phyloP scores from a whole-genome alignment of 2,888 invertebrate species.

The Drosophila testacea region DNA sequence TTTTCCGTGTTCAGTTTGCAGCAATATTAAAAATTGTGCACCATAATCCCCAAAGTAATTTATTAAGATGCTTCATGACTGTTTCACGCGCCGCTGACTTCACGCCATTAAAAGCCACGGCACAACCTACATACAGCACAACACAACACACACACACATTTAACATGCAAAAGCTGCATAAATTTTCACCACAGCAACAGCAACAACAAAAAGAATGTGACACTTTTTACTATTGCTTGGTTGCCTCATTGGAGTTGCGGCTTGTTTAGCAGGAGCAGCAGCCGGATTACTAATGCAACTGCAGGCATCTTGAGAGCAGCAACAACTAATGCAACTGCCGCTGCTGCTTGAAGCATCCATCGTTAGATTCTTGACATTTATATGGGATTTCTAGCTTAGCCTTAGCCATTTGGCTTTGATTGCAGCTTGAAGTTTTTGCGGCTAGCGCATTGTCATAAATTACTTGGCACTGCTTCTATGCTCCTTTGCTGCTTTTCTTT shows the following conservation, averaged over 20 bases:
- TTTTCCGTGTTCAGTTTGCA: slow-evolving; percentile 52
- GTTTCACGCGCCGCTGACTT: slow-evolving; percentile 83
- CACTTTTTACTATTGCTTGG: slow-evolving; percentile 43
- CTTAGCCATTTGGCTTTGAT: slow-evolving; percentile 76
- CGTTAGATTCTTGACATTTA: slow-evolving; percentile 76
- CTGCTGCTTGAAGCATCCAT: slow-evolving; percentile 63
- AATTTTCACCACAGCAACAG: slow-evolving; percentile 50
- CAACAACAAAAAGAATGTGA: slow-evolving; percentile 40
- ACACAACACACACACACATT: slow-evolving; percentile 38
- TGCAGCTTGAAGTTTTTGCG: slow-evolving; percentile 76
- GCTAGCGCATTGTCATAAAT: slow-evolving; percentile 74
- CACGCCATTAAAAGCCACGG: slow-evolving; percentile 81
- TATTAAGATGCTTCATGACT: slow-evolving; percentile 84
- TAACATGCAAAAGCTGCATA: slow-evolving; percentile 69
- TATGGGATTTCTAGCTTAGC: slow-evolving; percentile 73
- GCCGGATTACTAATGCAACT: slow-evolving; percentile 42
- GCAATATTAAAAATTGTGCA: slow-evolving; percentile 81
- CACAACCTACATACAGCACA: slow-evolving; percentile 49
- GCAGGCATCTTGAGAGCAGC: slow-evolving; percentile 41
- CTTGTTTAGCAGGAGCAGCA: slow-evolving; percentile 49
- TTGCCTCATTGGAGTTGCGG: slow-evolving; percentile 62
- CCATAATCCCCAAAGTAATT: slow-evolving; percentile 84
- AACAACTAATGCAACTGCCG: slow-evolving; percentile 51
- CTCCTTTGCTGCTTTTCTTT: slow-evolving; percentile 18
- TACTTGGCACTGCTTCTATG: slow-evolving; percentile 62